Evolutionary conservation across 2,113 vertebrate species (phyloP).

Genomic region (Alethe castanea): DNA sequence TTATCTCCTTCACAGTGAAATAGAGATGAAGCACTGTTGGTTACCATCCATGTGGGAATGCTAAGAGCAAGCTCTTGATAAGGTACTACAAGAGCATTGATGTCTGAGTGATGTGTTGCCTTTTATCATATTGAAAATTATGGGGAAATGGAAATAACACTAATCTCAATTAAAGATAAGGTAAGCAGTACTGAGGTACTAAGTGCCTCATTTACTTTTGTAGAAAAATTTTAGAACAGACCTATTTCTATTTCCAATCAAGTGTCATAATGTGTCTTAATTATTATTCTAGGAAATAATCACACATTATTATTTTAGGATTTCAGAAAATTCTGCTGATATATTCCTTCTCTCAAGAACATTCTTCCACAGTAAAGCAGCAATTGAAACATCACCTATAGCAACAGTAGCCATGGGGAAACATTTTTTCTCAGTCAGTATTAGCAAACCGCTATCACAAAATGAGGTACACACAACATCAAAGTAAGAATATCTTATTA

Average conservation of each 20-base stretch:
- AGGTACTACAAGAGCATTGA: not conserved
- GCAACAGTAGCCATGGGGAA: slow-evolving; percentile 60
- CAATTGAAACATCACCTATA: slow-evolving; percentile 27
- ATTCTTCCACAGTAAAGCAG: not conserved
- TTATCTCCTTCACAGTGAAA: not conserved
- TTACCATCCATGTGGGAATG: not conserved
- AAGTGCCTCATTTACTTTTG: not conserved
- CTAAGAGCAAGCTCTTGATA: not conserved
- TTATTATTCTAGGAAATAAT: not conserved
- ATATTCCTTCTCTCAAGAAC: not conserved
- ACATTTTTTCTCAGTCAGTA: not conserved
- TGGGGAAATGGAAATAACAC: not conserved
- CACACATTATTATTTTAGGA: not conserved
- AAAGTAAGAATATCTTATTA: not conserved
- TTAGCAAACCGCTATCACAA: not conserved
- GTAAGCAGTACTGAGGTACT: not conserved
- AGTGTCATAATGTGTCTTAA: not conserved
- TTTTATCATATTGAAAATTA: not conserved
- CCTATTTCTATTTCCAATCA: not conserved
- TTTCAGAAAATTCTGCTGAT: not conserved
- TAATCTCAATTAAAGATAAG: not conserved
- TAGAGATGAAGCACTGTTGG: not conserved
- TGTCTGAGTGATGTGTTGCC: not conserved
- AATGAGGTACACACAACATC: not conserved
- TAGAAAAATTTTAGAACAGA: not conserved